Percentiles rank a stretch among this genome's conserved stretches.
These are phyloP conservation scores for Pseudorasbora parva DNA, from an alignment of 2,113 vertebrate genomes.

Conservation along the genomic window DNA sequence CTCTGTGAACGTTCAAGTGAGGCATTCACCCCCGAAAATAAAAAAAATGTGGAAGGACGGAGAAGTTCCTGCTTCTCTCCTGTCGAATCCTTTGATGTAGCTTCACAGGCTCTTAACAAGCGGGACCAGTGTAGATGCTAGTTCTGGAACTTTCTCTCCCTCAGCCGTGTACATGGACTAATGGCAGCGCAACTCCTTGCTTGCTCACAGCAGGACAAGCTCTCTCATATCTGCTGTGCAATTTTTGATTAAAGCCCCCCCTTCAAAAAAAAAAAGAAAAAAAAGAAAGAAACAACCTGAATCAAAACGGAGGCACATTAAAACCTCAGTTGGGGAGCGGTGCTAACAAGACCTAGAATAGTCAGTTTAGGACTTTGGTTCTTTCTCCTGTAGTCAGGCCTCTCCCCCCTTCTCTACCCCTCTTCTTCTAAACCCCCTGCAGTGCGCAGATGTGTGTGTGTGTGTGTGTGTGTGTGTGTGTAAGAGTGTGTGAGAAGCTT, in stretches of 20 bases:
- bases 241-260: constrained; percentile 20
- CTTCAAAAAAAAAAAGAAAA: not conserved
- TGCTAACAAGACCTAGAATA: constrained; percentile 46
- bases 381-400: not conserved
- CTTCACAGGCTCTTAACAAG: constrained; percentile 34
- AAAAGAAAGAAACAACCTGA: constrained; percentile 1
- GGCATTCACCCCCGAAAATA: not conserved
- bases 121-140: not conserved
- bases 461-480: not conserved
- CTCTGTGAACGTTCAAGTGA: constrained; percentile 20
- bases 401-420: not conserved
- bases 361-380: not conserved
- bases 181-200: constrained; percentile 4
- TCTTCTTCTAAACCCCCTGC: not conserved
- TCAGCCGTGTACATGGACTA: not conserved
- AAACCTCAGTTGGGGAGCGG: constrained; percentile 45
- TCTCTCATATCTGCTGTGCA: constrained; percentile 27
- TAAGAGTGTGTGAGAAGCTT: constrained; percentile 1
- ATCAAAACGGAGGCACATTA: constrained; percentile 34
- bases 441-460: constrained; percentile 5
- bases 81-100: constrained; percentile 29
- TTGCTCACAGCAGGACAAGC: constrained; percentile 9
- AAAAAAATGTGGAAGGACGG: not conserved
- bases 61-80: constrained; percentile 13
- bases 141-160: constrained; percentile 16